These are phyloP conservation scores for Thomomys bottae DNA, from an alignment of 2,113 vertebrate species.

Conservation along the genomic window DNA sequence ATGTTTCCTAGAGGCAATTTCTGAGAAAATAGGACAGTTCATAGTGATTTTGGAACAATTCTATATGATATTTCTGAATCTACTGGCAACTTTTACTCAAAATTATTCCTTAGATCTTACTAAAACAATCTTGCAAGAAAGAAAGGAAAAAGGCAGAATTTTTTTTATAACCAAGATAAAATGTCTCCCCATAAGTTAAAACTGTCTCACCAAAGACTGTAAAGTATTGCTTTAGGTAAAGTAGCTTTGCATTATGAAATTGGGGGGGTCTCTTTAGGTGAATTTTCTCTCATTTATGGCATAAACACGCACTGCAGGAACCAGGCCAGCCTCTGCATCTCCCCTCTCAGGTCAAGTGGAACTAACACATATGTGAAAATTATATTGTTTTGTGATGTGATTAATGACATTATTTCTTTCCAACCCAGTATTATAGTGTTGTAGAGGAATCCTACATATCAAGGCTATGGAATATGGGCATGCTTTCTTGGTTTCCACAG, in stretches of 20 bases:
- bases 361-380: not conserved
- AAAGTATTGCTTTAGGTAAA: not conserved
- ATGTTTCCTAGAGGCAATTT: not conserved
- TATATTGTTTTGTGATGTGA: not conserved
- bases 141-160: not conserved
- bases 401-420: not conserved
- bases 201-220: not conserved
- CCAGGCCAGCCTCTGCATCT: not conserved
- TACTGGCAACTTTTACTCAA: not conserved
- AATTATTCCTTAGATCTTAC: not conserved
- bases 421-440: not conserved
- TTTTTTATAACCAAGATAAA: not conserved
- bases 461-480: not conserved
- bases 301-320: accelerated
- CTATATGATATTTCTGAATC: not conserved
- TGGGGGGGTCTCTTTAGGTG: too few relatives aligned
- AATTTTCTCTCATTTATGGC: too few relatives aligned
- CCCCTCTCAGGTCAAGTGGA: accelerated
- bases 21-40: not conserved
- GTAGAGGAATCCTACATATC: accelerated
- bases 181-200: not conserved
- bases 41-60: not conserved
- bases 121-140: not conserved
- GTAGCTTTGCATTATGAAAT: not conserved
- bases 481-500: not conserved